Evolutionary conservation across 2,797 vertebrate genomes (phyloP).

Genomic region (Poeciliopsis infans): DNA sequence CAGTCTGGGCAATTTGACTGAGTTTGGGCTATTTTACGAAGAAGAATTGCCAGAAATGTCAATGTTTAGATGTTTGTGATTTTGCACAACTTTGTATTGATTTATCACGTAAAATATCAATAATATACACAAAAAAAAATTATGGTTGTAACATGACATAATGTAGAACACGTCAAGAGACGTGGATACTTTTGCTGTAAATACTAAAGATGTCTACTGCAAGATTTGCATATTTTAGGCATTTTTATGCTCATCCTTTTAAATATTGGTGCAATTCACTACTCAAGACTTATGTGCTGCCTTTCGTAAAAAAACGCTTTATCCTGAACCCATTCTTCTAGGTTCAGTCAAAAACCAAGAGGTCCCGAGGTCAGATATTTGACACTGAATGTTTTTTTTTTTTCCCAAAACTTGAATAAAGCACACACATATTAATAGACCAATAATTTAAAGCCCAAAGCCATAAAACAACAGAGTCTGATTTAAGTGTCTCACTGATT

Average conservation of each 20-base stretch:
- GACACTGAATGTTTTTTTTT: conserved; percentile 38
- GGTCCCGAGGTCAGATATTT: conserved; percentile 17
- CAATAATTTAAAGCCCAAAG: conserved; percentile 54
- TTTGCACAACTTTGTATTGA: not conserved
- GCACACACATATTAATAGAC: conserved; percentile 34
- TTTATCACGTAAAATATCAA: not conserved
- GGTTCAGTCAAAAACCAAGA: conserved; percentile 3
- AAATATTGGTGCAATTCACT: not conserved
- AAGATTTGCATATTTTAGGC: not conserved
- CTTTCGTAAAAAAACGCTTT: not conserved
- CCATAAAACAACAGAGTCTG: conserved; percentile 56
- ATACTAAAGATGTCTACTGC: not conserved
- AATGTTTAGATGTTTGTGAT: not conserved
- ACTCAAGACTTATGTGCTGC: not conserved
- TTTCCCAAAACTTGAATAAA: conserved; percentile 36
- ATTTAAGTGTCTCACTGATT: conserved; percentile 58
- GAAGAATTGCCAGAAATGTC: not conserved
- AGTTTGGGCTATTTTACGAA: not conserved
- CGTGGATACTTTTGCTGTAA: not conserved
- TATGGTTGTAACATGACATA: not conserved
- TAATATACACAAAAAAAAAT: not conserved
- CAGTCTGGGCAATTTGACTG: not conserved
- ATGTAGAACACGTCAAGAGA: not conserved
- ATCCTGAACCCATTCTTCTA: conserved; percentile 12
- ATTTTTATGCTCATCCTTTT: not conserved